Base-by-base conservation (phyloP, 2,888 invertebrate species). In the Eupithecia vulgata region DNA sequence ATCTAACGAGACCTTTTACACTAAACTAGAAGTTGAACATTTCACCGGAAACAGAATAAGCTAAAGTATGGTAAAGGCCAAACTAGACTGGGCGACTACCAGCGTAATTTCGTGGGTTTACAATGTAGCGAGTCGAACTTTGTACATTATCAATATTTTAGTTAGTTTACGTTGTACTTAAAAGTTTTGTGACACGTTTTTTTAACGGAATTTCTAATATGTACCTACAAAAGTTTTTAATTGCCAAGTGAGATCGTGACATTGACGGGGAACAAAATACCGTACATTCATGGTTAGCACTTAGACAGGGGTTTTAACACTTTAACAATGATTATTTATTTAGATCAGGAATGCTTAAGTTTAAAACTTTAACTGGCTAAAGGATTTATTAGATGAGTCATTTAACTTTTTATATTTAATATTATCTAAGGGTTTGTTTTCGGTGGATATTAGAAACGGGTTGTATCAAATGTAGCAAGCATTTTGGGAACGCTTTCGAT, bases 141-240 rank as follows among this genome's bases (percentile, higher is more conserved):
- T 85, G 87, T 87, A 89, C 86, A 82, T 83, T 83, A 88, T 89
- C 87, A 87, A 88, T 89, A 87, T 88, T n/a, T 88, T 88, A 87
- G 89, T 87, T 89, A 84, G 82, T 86, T 85, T 87, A 70, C 40
- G 67, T 67, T 52, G 70, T 57, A 70, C 72, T 71, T 67, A 59
- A 61, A 57, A 69, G 68, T 76, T 62, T 71, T 68, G 65, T 73
- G 62, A 42, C 52, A 62, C 25, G 52, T n/a, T 40, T 64, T 62
- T 57, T 62, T 30, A 37, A 30, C 30, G 52, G 21, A 57, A 21
- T 5, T 52, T 52, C 6, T 17, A 15, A 6, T 17, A 48, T 21
- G 21, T 48, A 52, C 21, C 4, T 12, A 21, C n/a, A 7, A 8
- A 67, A n/a, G 67, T 48, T 17, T 17, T 59, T 59, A 13, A 59